These are phyloP conservation scores for Seira musarum DNA, from an alignment of 2,888 invertebrate species.

Conservation along the genomic window DNA sequence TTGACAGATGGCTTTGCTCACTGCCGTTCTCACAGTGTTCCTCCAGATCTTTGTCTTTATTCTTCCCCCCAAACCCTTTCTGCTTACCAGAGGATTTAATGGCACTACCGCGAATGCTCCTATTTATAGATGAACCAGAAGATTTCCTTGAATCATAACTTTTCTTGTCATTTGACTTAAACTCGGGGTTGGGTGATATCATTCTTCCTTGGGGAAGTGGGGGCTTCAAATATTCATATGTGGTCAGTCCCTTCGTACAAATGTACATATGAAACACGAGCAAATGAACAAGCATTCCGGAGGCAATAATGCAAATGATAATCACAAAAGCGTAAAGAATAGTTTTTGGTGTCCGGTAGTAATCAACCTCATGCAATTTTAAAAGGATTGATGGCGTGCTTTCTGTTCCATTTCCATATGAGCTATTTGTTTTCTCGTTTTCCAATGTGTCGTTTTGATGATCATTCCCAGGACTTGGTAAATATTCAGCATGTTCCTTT, in stretches of 20 bases:
- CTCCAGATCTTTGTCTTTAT: neutral
- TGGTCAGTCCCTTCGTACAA: constrained; percentile 86
- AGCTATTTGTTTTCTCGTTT: no score
- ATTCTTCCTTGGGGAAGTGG: constrained; percentile 24
- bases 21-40: constrained; percentile 15
- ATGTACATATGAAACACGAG: constrained; percentile 93
- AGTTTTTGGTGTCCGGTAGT: constrained; percentile 64
- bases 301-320: constrained; percentile 82
- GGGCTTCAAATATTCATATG: constrained; percentile 87
- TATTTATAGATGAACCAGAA: constrained; percentile 22
- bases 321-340: constrained; percentile 79
- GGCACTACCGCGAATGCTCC: neutral
- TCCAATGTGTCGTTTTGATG: no score
- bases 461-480: no score
- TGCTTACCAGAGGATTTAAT: constrained; percentile 1
- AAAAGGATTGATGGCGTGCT: neutral
- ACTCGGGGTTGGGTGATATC: constrained; percentile 15
- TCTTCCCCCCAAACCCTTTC: neutral
- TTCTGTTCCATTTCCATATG: no score
- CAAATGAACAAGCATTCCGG: constrained; percentile 85
- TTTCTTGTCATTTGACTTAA: constrained; percentile 25
- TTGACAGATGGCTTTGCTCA: constrained; percentile 24
- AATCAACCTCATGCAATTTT: constrained; percentile 41
- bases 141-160: constrained; percentile 9
- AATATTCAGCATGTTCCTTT: no score